Evolutionary conservation across 2,797 vertebrate genomes (phyloP).

Genomic region (Carapus acus): DNA sequence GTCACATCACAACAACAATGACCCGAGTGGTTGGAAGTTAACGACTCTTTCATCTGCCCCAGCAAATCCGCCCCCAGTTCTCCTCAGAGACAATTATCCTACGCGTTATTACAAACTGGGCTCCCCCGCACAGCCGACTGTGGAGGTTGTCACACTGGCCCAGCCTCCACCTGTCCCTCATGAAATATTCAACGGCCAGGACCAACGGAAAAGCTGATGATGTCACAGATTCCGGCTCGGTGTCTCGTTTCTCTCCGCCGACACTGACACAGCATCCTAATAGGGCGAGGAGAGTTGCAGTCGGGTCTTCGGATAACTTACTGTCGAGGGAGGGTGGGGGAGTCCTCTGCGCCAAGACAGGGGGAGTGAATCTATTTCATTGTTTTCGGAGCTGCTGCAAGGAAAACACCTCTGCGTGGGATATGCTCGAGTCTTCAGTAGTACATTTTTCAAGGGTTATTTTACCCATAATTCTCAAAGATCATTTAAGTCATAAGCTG

Average conservation of each 20-base stretch:
- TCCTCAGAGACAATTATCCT: conserved; percentile 28
- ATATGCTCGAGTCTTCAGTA: background rate
- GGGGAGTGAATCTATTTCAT: conserved; percentile 15
- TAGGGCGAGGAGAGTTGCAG: conserved; percentile 1
- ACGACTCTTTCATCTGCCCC: conserved; percentile 26
- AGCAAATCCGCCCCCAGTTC: conserved; percentile 30
- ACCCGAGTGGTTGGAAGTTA: conserved; percentile 27
- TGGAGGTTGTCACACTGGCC: conserved; percentile 50
- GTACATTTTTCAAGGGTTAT: background rate
- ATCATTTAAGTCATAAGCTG: no score
- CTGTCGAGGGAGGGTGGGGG: conserved; percentile 33
- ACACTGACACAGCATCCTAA: conserved; percentile 48
- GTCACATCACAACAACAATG: conserved; percentile 2
- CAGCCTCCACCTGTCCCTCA: conserved; percentile 54
- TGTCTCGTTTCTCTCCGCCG: conserved; percentile 51
- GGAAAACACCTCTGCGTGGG: conserved; percentile 1
- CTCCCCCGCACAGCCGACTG: conserved; percentile 34
- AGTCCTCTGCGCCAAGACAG: no score
- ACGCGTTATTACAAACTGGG: conserved; percentile 23
- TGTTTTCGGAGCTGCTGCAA: conserved; percentile 19
- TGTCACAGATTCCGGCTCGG: conserved; percentile 65
- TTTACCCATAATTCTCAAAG: no score
- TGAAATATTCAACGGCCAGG: conserved; percentile 63
- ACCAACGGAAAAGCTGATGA: conserved; percentile 64
- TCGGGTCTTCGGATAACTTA: conserved; percentile 26